Evolutionary conservation across 2,888 invertebrate species (phyloP).

Genomic region (Uropetala carovei): DNA sequence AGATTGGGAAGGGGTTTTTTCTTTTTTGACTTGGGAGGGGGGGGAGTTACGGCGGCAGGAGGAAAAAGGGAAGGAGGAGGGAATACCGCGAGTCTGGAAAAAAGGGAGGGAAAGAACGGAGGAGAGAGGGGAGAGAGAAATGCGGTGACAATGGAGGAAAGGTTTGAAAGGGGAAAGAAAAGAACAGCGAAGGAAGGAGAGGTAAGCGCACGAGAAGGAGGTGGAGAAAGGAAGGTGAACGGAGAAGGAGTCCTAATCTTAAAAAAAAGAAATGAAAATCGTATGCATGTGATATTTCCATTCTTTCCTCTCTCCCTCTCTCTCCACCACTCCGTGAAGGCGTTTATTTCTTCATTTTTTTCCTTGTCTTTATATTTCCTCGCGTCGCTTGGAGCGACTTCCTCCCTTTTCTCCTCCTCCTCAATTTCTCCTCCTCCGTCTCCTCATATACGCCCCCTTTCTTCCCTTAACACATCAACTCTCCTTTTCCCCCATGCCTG

Average conservation of each 20-base stretch:
- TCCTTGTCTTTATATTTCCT: slow-evolving; percentile 8
- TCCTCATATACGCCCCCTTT: not conserved
- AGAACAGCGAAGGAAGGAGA: not conserved
- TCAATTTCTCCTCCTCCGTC: not conserved
- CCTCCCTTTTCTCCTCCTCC: not conserved
- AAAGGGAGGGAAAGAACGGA: not conserved
- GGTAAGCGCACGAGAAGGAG: not conserved
- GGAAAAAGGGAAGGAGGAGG: not conserved
- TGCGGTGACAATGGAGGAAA: not conserved
- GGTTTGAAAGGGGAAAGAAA: not conserved
- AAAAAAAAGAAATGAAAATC: slow-evolving; percentile 11
- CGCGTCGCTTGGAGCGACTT: not conserved
- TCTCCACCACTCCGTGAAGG: not conserved
- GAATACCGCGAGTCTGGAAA: not conserved
- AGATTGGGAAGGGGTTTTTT: not conserved
- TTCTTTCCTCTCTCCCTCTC: not conserved
- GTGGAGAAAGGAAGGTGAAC: not conserved
- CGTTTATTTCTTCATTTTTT: slow-evolving; percentile 26
- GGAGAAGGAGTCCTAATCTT: not conserved
- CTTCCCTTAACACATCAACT: not conserved
- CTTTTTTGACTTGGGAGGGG: not conserved
- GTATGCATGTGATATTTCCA: slow-evolving; percentile 36
- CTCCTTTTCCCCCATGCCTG: not conserved
- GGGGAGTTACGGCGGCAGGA: not conserved
- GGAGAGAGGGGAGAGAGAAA: not conserved